phyloP scores from a whole-genome alignment of 2,888 invertebrate genomes.

The Acrocyrtus sp. region DNA sequence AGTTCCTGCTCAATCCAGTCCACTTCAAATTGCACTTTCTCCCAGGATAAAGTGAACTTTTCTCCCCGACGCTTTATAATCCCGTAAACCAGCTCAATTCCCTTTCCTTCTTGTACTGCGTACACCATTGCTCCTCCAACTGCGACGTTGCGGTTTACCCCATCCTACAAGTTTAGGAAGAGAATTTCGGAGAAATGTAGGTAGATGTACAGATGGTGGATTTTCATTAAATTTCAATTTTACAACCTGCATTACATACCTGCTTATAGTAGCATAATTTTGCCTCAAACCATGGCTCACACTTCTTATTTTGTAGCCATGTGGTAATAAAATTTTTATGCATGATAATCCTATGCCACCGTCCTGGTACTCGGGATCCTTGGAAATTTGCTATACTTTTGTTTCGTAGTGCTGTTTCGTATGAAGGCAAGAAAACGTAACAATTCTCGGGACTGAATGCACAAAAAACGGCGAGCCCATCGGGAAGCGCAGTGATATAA shows the following conservation, averaged over 20 bases:
- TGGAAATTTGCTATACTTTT: slow-evolving; percentile 27
- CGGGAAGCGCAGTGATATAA: slow-evolving; percentile 4
- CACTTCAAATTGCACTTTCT: slow-evolving; percentile 15
- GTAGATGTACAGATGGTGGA: not conserved
- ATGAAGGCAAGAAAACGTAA: slow-evolving; percentile 26
- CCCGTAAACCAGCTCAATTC: slow-evolving; percentile 30
- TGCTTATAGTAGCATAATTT: slow-evolving; percentile 19
- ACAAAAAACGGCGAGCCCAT: slow-evolving; percentile 34
- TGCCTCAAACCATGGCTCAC: slow-evolving; percentile 7
- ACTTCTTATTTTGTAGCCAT: slow-evolving; percentile 25
- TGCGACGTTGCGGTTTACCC: not conserved
- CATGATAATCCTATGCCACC: slow-evolving; percentile 31
- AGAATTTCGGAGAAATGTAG: not conserved
- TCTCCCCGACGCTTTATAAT: slow-evolving; percentile 8
- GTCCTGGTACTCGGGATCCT: slow-evolving; percentile 15
- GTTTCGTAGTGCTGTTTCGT: slow-evolving; percentile 15
- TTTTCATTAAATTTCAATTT: not conserved
- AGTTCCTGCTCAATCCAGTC: slow-evolving; percentile 16
- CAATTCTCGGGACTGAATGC: slow-evolving; percentile 26
- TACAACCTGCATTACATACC: not conserved
- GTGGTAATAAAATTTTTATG: slow-evolving; percentile 19
- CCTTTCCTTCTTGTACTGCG: slow-evolving; percentile 1
- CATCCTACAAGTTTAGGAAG: slow-evolving; percentile 1
- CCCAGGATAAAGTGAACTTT: slow-evolving; percentile 26
- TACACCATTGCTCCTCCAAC: slow-evolving; percentile 33